Evolutionary conservation across 2,113 vertebrate species (phyloP).

Genomic region (Poecilia latipinna): DNA sequence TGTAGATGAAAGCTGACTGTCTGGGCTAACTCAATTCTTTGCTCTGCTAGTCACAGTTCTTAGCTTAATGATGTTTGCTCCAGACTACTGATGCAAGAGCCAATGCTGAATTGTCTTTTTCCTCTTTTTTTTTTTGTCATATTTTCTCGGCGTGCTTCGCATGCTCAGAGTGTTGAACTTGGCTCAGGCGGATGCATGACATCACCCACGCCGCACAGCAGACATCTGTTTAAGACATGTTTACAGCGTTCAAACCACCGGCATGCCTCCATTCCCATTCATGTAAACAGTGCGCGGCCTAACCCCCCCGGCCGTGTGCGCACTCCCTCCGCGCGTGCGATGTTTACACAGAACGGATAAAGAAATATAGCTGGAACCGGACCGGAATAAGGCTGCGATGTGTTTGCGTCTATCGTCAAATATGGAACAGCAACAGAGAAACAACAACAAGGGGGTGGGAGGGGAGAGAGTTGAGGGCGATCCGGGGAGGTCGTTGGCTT

Average conservation of each 20-base stretch:
- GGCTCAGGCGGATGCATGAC: constrained; percentile 52
- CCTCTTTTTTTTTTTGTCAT: constrained; percentile 50
- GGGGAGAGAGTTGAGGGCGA: constrained; percentile 8
- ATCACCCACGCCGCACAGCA: constrained; percentile 58
- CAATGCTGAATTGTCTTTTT: constrained; percentile 55
- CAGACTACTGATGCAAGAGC: constrained; percentile 56
- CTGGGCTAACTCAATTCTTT: constrained; percentile 70
- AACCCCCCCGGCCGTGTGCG: constrained; percentile 28
- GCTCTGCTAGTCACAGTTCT: constrained; percentile 72
- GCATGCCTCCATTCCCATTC: constrained; percentile 47
- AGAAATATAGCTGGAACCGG: constrained; percentile 25
- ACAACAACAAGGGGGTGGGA: not conserved
- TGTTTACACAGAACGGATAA: constrained; percentile 63
- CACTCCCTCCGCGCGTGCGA: constrained; percentile 24
- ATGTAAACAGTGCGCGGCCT: constrained; percentile 57
- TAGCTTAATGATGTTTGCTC: constrained; percentile 67
- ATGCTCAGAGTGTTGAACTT: constrained; percentile 55
- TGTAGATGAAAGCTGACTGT: constrained; percentile 70
- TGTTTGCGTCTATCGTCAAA: constrained; percentile 30
- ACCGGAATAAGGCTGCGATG: constrained; percentile 28
- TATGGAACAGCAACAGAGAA: constrained; percentile 3
- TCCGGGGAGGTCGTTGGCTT: constrained; percentile 41
- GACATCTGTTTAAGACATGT: constrained; percentile 69
- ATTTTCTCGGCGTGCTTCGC: constrained; percentile 18
- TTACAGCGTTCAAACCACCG: constrained; percentile 59